Percentiles rank a stretch among this genome's conserved stretches.
phyloP scores from a whole-genome alignment of 2,888 invertebrate species.

The Argyresthia goedartella region DNA sequence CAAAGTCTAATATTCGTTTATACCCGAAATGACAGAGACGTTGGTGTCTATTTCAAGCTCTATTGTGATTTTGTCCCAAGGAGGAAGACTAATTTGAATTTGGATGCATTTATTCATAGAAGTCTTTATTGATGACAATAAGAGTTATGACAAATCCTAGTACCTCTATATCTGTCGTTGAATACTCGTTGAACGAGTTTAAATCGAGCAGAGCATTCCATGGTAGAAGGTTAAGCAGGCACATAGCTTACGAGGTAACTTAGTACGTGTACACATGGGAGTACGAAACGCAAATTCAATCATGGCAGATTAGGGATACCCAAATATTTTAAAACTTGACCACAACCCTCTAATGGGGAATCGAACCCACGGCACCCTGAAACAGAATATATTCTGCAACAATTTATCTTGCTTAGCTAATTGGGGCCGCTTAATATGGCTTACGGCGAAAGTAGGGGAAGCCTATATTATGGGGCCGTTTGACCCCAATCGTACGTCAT shows the following conservation, averaged over 20 bases:
- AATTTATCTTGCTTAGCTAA: conserved; percentile 62
- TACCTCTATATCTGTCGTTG: no score
- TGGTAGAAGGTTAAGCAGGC: conserved; percentile 26
- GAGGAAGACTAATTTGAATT: no score
- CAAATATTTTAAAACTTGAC: conserved; percentile 68
- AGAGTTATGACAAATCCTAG: no score
- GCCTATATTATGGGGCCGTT: neutral
- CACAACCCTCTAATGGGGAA: conserved; percentile 56
- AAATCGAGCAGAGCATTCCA: neutral
- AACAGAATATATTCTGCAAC: conserved; percentile 49
- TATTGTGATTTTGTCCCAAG: no score
- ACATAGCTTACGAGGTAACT: conserved; percentile 39
- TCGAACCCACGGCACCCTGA: conserved; percentile 51
- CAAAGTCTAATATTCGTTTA: no score
- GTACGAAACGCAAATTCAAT: conserved; percentile 63
- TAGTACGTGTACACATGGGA: conserved; percentile 32
- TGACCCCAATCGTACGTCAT: neutral
- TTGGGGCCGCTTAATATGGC: conserved; percentile 70
- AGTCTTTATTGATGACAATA: no score
- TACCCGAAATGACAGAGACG: no score
- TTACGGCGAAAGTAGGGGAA: conserved; percentile 24
- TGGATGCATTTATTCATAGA: no score
- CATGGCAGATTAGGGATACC: conserved; percentile 63
- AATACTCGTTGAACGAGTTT: no score
- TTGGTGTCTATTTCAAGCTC: no score